Percentiles rank a stretch among this genome's conserved stretches.
Evolutionary conservation across 2,797 vertebrate genomes (phyloP).

Genomic region (Ispidina lecontei): DNA sequence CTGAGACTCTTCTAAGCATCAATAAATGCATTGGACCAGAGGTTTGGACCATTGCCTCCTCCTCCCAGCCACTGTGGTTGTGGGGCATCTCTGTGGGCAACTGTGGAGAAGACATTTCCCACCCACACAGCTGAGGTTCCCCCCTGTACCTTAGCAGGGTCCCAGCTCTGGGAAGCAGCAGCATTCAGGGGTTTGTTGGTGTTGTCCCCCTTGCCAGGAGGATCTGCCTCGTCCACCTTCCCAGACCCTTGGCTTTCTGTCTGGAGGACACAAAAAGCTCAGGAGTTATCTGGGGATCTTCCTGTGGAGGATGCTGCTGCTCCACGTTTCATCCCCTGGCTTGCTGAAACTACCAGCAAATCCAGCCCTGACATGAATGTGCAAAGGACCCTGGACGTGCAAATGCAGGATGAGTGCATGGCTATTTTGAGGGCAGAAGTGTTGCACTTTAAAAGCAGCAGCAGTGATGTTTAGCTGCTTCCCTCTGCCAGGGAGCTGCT

Average conservation of each 20-base stretch:
- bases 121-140: not conserved
- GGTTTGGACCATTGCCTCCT: not conserved
- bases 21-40: not conserved
- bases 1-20: not conserved
- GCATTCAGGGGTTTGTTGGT: not conserved
- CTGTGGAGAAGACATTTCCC: not conserved
- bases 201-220: not conserved
- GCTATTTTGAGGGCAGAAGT: not conserved
- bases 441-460: not conserved
- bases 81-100: not conserved
- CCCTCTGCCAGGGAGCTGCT: not conserved
- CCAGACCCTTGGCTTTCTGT: not conserved
- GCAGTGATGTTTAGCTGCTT: not conserved
- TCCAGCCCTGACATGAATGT: not conserved
- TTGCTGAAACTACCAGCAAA: not conserved
- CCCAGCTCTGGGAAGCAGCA: not conserved
- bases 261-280: not conserved
- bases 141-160: not conserved
- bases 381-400: fast-evolving
- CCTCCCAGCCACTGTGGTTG: fast-evolving
- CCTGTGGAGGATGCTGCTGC: not conserved
- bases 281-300: not conserved
- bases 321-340: not conserved
- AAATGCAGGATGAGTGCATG: not conserved
- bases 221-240: not conserved